Conservation (phyloP, 1,140 invertebrate species). For the Melitaea cinxia region DNA sequence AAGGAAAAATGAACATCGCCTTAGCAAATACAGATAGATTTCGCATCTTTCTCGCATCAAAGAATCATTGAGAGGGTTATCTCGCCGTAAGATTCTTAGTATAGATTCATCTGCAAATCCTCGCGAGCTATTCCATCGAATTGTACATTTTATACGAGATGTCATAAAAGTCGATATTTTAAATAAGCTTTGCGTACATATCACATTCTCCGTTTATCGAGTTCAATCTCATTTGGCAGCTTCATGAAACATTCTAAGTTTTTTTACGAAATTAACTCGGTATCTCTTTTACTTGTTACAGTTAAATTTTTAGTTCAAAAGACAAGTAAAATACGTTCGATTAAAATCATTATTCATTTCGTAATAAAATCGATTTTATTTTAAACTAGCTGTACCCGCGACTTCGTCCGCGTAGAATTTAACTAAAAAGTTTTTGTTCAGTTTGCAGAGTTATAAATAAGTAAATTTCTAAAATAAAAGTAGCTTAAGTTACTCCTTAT, state of each 20-base stretch:
- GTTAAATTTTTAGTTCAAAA: background rate
- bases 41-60: slow-evolving; percentile 34
- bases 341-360: too few species aligned
- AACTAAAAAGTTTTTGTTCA: too few species aligned
- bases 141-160: slow-evolving; percentile 25
- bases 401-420: too few species aligned
- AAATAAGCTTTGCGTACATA: slow-evolving; percentile 18
- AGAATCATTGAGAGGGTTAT: slow-evolving; percentile 33
- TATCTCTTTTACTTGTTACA: background rate
- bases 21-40: slow-evolving; percentile 27
- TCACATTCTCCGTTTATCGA: background rate
- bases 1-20: slow-evolving; percentile 14
- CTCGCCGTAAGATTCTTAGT: slow-evolving; percentile 28
- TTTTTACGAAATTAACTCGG: background rate
- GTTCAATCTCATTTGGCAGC: background rate
- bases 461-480: too few species aligned
- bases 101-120: slow-evolving; percentile 30
- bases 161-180: slow-evolving; percentile 29
- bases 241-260: background rate
- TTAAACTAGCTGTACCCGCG: too few species aligned
- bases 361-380: too few species aligned
- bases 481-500: too few species aligned
- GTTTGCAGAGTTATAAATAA: too few species aligned
- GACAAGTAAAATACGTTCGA: too few species aligned
- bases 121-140: slow-evolving; percentile 32